Percentiles rank a stretch among this genome's conserved stretches.
Conservation (phyloP, 1,140 invertebrate species). For the Tetragonula clypearis region DNA sequence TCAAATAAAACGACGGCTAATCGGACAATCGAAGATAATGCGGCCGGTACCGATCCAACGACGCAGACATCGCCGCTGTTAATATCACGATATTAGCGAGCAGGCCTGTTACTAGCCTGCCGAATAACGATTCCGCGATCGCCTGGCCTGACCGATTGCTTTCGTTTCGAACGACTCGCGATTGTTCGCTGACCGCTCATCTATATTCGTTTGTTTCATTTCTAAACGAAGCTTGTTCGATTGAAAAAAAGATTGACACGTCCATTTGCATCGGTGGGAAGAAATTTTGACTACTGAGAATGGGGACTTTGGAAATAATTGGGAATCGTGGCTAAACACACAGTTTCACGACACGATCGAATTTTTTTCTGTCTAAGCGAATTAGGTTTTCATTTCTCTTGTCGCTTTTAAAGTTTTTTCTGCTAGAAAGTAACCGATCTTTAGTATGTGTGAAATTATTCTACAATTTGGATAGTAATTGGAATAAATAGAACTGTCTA, state of each 20-base stretch:
- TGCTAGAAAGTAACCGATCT: too few species aligned
- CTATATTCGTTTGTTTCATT: too few species aligned
- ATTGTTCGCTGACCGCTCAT: neutral
- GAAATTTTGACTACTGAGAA: neutral
- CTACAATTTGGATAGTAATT: too few species aligned
- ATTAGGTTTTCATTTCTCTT: neutral
- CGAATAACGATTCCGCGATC: neutral
- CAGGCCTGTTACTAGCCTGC: neutral
- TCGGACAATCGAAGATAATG: slow-evolving; percentile 46
- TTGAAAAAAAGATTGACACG: neutral
- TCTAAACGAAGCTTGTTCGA: neutral
- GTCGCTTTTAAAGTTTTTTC: too few species aligned
- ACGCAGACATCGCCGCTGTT: slow-evolving; percentile 18
- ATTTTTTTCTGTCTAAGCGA: neutral
- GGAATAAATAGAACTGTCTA: too few species aligned
- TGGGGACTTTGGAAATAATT: neutral
- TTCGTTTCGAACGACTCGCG: neutral
- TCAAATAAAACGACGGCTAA: slow-evolving; percentile 38
- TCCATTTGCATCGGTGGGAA: neutral
- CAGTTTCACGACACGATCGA: neutral
- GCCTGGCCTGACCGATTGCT: neutral
- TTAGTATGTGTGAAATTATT: too few species aligned
- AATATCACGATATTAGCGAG: slow-evolving; percentile 25
- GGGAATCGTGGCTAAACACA: neutral
- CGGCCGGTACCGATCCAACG: neutral